These are phyloP conservation scores for Octomys mimax DNA, from an alignment of 2,797 vertebrate species.

Conservation along the genomic window DNA sequence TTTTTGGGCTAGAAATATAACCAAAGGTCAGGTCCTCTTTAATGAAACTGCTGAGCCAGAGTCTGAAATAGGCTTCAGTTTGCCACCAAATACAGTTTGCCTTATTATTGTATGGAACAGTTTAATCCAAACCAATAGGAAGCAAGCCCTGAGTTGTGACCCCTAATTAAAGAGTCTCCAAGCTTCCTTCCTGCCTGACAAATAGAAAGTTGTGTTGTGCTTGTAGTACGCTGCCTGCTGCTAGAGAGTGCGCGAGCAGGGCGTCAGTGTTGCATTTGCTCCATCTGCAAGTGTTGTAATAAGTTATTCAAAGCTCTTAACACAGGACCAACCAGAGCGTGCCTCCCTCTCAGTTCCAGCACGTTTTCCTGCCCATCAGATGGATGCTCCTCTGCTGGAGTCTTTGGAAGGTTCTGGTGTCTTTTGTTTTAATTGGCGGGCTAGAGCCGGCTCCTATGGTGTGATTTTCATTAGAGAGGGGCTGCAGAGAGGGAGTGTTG, in stretches of 20 bases:
- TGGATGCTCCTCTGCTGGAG: slow-evolving; percentile 88
- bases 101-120: slow-evolving; percentile 56
- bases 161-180: slow-evolving; percentile 66
- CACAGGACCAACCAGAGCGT: slow-evolving; percentile 67
- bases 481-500: slow-evolving; percentile 79
- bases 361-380: slow-evolving; percentile 76
- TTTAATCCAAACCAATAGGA: slow-evolving; percentile 66
- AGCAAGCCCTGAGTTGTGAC: slow-evolving; percentile 54
- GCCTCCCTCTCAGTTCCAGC: slow-evolving; percentile 81
- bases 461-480: slow-evolving; percentile 84
- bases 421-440: slow-evolving; percentile 84
- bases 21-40: slow-evolving; percentile 75
- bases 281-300: slow-evolving; percentile 71
- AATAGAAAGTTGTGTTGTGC: background rate
- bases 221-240: slow-evolving; percentile 71
- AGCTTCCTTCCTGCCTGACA: slow-evolving; percentile 67
- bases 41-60: slow-evolving; percentile 67
- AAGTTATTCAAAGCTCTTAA: slow-evolving; percentile 74
- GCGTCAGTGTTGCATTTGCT: slow-evolving; percentile 36
- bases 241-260: slow-evolving; percentile 46
- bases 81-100: slow-evolving; percentile 71
- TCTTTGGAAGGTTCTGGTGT: slow-evolving; percentile 83
- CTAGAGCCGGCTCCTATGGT: slow-evolving; percentile 82
- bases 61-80: slow-evolving; percentile 35
- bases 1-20: slow-evolving; percentile 78